These are phyloP conservation scores for Sebastes oblongus DNA, from an alignment of 2,797 vertebrate genomes.

Conservation along the genomic window DNA sequence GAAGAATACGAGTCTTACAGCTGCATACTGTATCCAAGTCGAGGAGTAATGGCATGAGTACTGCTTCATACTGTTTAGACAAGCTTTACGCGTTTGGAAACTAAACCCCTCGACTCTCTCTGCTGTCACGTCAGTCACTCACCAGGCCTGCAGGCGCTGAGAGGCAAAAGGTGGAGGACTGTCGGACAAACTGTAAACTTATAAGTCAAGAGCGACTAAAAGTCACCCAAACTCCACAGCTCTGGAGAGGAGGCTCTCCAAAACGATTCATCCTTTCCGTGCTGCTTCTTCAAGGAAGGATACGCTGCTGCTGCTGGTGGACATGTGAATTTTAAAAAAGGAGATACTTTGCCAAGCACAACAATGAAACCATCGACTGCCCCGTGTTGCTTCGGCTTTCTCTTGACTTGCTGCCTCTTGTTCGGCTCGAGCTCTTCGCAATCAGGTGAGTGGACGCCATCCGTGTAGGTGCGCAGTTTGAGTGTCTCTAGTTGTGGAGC, in stretches of 20 bases:
- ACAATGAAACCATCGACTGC: slow-evolving; percentile 79
- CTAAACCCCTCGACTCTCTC: slow-evolving; percentile 8
- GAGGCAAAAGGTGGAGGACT: slow-evolving; percentile 31
- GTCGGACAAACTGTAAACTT: slow-evolving; percentile 64
- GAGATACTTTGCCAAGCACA: slow-evolving; percentile 75
- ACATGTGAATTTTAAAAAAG: slow-evolving; percentile 84
- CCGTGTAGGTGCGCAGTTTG: slow-evolving; percentile 34
- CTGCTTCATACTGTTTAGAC: slow-evolving; percentile 75
- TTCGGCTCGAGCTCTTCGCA: slow-evolving; percentile 78
- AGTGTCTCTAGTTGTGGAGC: slow-evolving; percentile 23
- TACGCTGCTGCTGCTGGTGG: slow-evolving; percentile 67
- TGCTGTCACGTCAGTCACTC: slow-evolving; percentile 8
- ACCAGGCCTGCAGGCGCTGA: slow-evolving; percentile 7
- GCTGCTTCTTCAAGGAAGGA: slow-evolving; percentile 58
- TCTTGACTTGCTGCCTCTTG: slow-evolving; percentile 77
- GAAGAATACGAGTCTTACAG: slow-evolving; percentile 73
- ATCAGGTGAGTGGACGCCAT: slow-evolving; percentile 81
- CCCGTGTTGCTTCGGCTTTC: slow-evolving; percentile 77
- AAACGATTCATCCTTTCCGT: slow-evolving; percentile 36
- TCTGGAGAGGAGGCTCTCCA: slow-evolving; percentile 37
- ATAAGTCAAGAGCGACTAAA: slow-evolving; percentile 52
- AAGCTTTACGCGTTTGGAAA: slow-evolving; percentile 66
- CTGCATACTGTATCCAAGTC: slow-evolving; percentile 80
- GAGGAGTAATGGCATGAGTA: slow-evolving; percentile 81
- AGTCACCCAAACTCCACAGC: slow-evolving; percentile 68